Base-by-base conservation (phyloP, 1,140 invertebrate species). In the Zaprionus tsacasi region DNA sequence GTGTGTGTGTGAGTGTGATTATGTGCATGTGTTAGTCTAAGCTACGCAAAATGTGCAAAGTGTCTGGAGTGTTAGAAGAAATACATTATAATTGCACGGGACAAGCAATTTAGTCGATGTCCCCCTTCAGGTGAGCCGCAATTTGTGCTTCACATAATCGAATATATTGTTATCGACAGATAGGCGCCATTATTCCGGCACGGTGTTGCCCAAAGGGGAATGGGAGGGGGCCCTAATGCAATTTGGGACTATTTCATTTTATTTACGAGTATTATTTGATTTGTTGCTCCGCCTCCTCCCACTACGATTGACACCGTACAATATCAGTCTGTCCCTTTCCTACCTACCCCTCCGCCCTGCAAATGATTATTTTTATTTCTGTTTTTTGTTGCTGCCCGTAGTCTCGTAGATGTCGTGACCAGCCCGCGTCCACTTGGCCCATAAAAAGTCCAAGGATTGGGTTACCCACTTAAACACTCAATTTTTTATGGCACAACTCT, bases 191-290 rank as follows among this genome's bases (percentile, higher is more conserved):
- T 81, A 83, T 77, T 70, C 64, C 63, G 73, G 33, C 70, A 69
- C 60, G 57, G 67, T 72, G 64, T 30, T 30, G 27, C 27, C 27
- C 1, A 6, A 3, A 30, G 27, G 27, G 6, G 27, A 30, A 5
- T 0, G 27, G 33, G 33, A 0, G 4, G 45, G 45, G 73, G 57
- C 48, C 33, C 55, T 73, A 85, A 88, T 85, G 81, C 71, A 79
- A 88, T 88, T 88, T 85, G 81, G 52, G 79, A 79, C 79, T 77
- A 89, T 85, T 81, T 78, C 65, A 85, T 88, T 88, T 76, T 83
- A 86, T 86, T 86, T 88, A 50, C 45, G 45, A 25, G 45, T 25
- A 72, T 72, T 76, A 54, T 76, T 79, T 82, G 68, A 54, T 87
- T 87, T 82, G 58, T 64, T 64, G 72, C 25, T 45, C 7, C n/a